phyloP scores from a whole-genome alignment of 1,140 invertebrate genomes.

The Melanaphis sacchari region DNA sequence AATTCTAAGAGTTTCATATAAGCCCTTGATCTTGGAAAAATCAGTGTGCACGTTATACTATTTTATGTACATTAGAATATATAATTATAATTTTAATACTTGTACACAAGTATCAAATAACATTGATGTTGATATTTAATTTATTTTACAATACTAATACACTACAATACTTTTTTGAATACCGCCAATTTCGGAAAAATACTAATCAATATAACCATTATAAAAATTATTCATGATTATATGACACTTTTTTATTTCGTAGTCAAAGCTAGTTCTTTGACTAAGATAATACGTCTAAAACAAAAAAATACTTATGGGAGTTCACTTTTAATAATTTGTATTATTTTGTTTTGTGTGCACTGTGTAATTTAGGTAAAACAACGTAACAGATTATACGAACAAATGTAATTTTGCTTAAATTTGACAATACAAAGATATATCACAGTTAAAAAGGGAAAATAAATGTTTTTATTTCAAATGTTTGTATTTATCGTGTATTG shows the following conservation, averaged over 20 bases:
- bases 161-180: not conserved
- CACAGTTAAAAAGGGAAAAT: not conserved
- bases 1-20: not conserved
- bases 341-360: not conserved
- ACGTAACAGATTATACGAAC: not conserved
- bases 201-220: not conserved
- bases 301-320: not conserved
- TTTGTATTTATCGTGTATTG: not conserved
- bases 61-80: not conserved
- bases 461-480: not conserved
- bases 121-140: not conserved
- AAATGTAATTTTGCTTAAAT: not conserved
- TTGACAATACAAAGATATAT: not conserved
- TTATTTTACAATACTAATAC: not conserved
- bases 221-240: not conserved
- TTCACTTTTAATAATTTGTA: not conserved
- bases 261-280: not conserved
- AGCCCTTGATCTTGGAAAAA: not conserved
- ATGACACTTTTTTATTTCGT: not conserved
- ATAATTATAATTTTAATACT: not conserved
- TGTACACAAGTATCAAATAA: not conserved
- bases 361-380: not conserved
- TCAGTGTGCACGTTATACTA: not conserved
- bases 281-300: not conserved
- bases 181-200: not conserved